Evolutionary conservation across 2,113 vertebrate genomes (phyloP).

Genomic region (Sclerurus mexicanus): DNA sequence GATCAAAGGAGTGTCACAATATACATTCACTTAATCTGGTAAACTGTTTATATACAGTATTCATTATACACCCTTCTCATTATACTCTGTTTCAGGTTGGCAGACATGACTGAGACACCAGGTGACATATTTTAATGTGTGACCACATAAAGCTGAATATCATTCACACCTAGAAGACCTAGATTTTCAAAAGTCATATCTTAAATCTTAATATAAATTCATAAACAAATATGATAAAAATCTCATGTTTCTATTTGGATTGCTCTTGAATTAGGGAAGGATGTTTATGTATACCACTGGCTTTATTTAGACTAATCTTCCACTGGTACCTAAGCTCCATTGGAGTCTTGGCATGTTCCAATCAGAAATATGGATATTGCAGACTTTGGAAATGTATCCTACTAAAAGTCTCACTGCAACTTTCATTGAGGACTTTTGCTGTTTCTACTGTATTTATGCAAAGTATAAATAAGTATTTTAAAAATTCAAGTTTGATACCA

Average conservation of each 20-base stretch:
- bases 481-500: not conserved
- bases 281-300: not conserved
- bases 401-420: not conserved
- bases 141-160: not conserved
- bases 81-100: not conserved
- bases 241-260: not conserved
- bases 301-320: not conserved
- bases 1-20: not conserved
- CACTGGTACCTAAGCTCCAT: not conserved
- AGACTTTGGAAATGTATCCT: not conserved
- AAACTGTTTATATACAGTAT: not conserved
- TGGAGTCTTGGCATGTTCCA: not conserved
- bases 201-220: not conserved
- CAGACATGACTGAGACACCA: not conserved
- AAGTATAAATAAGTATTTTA: not conserved
- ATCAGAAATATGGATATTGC: not conserved
- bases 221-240: not conserved
- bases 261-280: not conserved
- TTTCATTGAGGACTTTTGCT: not conserved
- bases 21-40: not conserved
- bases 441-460: not conserved
- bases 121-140: slow-evolving; percentile 11
- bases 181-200: not conserved
- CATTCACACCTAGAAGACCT: not conserved
- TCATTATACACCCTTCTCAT: not conserved